Evolutionary conservation across 2,113 vertebrate species (phyloP).

Genomic region (Gadus macrocephalus): DNA sequence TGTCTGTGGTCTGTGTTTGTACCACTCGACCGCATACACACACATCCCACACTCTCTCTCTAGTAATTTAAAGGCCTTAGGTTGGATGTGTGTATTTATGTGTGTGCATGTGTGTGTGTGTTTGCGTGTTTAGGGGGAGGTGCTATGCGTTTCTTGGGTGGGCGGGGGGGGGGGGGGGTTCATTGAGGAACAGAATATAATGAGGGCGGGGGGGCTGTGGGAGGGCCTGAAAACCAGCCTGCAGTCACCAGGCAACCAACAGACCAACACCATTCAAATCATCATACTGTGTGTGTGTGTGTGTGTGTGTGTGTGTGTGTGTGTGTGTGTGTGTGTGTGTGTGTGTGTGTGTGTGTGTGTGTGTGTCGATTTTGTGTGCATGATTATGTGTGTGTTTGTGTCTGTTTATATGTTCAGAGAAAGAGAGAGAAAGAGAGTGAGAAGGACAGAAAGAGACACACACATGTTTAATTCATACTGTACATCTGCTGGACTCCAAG

Average conservation of each 20-base stretch:
- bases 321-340: slow-evolving; percentile 11
- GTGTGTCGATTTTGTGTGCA: slow-evolving; percentile 5
- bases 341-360: slow-evolving; percentile 24
- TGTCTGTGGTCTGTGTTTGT: no score
- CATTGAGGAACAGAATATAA: slow-evolving; percentile 65
- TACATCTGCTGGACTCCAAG: slow-evolving; percentile 20
- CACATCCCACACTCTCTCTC: no score
- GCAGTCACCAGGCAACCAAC: slow-evolving; percentile 69
- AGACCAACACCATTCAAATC: slow-evolving; percentile 72
- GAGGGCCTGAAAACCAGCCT: slow-evolving; percentile 57
- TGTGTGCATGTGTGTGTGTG: no score
- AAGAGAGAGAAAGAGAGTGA: no score
- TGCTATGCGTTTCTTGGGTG: slow-evolving; percentile 26
- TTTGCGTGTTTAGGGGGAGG: slow-evolving; percentile 25
- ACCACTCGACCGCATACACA: background rate
- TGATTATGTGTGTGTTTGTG: slow-evolving; percentile 17
- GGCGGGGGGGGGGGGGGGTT: slow-evolving; percentile 38
- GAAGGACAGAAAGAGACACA: background rate
- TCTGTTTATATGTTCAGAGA: slow-evolving; percentile 22
- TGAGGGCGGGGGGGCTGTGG: slow-evolving; percentile 32
- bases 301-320: no score
- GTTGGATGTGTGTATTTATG: background rate
- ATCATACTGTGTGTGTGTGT: background rate
- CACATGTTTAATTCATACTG: slow-evolving; percentile 4
- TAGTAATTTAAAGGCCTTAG: background rate